Evolutionary conservation across 2,888 invertebrate genomes (phyloP).

Genomic region (Ceraclea dissimilis): DNA sequence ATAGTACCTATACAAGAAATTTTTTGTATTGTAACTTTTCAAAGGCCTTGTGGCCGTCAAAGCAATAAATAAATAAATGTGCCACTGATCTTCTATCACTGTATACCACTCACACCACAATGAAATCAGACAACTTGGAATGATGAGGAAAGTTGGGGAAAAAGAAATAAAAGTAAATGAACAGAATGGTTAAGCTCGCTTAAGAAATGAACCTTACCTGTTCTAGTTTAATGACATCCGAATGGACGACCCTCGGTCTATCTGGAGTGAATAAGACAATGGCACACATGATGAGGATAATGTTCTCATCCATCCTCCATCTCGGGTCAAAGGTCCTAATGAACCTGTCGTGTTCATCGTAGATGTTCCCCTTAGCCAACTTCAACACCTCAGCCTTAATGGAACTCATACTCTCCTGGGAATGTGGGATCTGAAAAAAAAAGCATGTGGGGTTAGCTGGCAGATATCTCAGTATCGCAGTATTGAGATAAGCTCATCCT

Average conservation of each 20-base stretch:
- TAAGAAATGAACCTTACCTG: slow-evolving; percentile 55
- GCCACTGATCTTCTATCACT: no score
- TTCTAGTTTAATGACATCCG: slow-evolving; percentile 76
- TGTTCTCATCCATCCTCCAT: slow-evolving; percentile 81
- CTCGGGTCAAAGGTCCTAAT: slow-evolving; percentile 77
- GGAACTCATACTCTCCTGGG: slow-evolving; percentile 64
- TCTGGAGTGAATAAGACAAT: slow-evolving; percentile 86
- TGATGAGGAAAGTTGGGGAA: no score
- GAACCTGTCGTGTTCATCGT: slow-evolving; percentile 79
- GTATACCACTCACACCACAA: no score
- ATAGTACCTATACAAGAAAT: no score
- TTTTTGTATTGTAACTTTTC: no score
- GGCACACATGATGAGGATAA: slow-evolving; percentile 86
- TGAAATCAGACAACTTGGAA: no score
- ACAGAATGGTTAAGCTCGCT: no score
- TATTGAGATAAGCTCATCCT: background rate
- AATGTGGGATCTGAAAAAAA: slow-evolving; percentile 63
- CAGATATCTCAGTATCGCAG: background rate
- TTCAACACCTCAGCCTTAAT: slow-evolving; percentile 87
- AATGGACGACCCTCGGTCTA: slow-evolving; percentile 70
- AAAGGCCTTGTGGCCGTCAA: no score
- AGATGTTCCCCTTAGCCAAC: slow-evolving; percentile 82
- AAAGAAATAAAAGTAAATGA: no score
- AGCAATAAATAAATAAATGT: no score
- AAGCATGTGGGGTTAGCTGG: no score